These are phyloP conservation scores for Vanacampus margaritifer DNA, from an alignment of 2,113 vertebrate genomes.

Conservation along the genomic window DNA sequence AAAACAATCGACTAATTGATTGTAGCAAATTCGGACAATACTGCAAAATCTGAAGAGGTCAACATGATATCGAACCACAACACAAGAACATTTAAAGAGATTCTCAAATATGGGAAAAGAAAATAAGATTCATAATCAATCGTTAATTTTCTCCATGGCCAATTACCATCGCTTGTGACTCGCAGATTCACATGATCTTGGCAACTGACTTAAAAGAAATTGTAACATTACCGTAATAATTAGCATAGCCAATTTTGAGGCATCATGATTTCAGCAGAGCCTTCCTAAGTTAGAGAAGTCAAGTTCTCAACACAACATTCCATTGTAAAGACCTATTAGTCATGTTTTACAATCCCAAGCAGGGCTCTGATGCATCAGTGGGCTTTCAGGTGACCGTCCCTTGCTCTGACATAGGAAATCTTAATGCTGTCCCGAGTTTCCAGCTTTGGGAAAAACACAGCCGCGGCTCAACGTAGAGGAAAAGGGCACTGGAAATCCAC, in stretches of 20 bases:
- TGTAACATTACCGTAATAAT: not conserved
- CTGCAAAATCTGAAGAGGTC: not conserved
- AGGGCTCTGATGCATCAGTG: slow-evolving; percentile 39
- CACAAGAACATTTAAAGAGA: not conserved
- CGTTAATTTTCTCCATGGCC: not conserved
- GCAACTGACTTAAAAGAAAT: slow-evolving; percentile 28
- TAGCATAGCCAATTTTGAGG: slow-evolving; percentile 12
- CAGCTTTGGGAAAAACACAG: slow-evolving; percentile 16
- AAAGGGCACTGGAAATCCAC: slow-evolving; percentile 7
- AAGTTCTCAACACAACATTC: slow-evolving; percentile 30
- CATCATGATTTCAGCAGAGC: slow-evolving; percentile 37
- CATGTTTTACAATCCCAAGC: slow-evolving; percentile 48
- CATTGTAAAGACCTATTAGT: slow-evolving; percentile 46
- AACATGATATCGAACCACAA: not conserved
- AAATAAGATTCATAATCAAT: not conserved
- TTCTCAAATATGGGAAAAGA: not conserved
- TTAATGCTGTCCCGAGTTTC: slow-evolving; percentile 12
- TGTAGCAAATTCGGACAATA: too few species aligned
- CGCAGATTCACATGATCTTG: slow-evolving; percentile 31
- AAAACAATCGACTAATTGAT: too few species aligned
- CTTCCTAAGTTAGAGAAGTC: slow-evolving; percentile 24
- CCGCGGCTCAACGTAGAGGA: slow-evolving; percentile 13
- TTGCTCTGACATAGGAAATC: slow-evolving; percentile 39
- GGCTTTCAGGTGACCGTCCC: slow-evolving; percentile 36
- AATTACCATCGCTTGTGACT: slow-evolving; percentile 25